A percentile compares a stretch with the other conserved stretches of the same genome.
These are phyloP conservation scores for Scortum barcoo DNA, from an alignment of 2,113 vertebrate genomes.

Conservation along the genomic window DNA sequence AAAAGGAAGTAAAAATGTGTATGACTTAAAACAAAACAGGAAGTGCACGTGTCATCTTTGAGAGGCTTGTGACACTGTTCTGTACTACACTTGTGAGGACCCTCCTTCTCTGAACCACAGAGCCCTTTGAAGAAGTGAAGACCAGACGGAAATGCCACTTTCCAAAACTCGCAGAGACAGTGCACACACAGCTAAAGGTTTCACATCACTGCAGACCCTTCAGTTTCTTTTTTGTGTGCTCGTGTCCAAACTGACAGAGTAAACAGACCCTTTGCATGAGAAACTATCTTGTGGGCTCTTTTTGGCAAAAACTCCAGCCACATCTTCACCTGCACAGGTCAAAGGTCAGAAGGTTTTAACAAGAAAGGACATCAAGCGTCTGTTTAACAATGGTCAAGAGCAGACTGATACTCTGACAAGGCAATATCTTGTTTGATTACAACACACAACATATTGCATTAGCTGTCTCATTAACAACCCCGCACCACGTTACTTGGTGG, in stretches of 20 bases:
- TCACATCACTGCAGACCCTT: not conserved
- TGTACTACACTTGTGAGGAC: not conserved
- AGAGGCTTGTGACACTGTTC: not conserved
- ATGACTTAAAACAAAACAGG: constrained; percentile 26
- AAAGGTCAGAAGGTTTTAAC: not conserved
- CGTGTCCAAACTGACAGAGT: not conserved
- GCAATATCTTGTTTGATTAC: not conserved
- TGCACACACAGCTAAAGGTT: not conserved
- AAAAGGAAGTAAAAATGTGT: not conserved
- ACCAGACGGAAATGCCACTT: not conserved
- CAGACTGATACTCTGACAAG: not conserved
- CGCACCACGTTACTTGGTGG: not conserved
- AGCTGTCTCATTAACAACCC: not conserved
- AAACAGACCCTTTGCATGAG: not conserved
- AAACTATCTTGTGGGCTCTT: not conserved
- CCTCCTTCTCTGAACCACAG: too few relatives aligned
- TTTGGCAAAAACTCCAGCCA: not conserved
- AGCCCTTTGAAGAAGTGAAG: not conserved
- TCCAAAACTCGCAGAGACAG: not conserved
- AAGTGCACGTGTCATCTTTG: not conserved
- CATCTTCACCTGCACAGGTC: not conserved
- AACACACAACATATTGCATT: not conserved
- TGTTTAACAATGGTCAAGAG: not conserved
- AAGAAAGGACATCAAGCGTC: not conserved
- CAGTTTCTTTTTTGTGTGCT: not conserved